Conservation (phyloP, 2,113 vertebrate genomes). For the Andinoacara biseriatus region DNA sequence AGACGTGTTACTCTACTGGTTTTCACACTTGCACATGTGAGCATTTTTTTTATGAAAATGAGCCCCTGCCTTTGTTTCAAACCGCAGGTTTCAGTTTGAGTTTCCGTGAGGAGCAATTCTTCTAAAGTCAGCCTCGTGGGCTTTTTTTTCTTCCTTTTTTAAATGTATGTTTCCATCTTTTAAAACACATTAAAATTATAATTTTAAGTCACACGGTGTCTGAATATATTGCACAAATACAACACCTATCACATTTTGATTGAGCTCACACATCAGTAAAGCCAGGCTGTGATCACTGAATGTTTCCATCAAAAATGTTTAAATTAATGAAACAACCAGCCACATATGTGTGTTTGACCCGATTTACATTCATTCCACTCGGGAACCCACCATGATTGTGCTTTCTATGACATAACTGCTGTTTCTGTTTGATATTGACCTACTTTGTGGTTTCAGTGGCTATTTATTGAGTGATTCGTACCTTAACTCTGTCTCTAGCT, state of each 20-base stretch:
- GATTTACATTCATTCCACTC: neutral
- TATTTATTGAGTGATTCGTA: neutral
- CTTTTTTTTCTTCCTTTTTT: neutral
- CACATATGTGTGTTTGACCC: neutral
- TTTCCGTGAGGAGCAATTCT: neutral
- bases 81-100: constrained; percentile 52
- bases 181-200: neutral
- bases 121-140: neutral
- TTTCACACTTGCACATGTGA: neutral
- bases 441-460: neutral
- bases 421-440: neutral
- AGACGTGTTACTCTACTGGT: neutral
- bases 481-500: neutral
- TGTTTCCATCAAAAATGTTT: neutral
- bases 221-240: neutral
- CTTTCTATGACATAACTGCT: neutral
- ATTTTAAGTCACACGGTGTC: too few relatives aligned
- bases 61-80: constrained; percentile 5
- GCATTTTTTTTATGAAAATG: neutral
- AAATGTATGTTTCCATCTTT: neutral
- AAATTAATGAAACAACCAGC: neutral
- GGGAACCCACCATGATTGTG: neutral
- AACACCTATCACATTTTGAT: neutral
- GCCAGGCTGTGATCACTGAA: neutral
- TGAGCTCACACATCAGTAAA: neutral